Evolutionary conservation across 2,888 invertebrate genomes (phyloP).

Genomic region (Entomobrya proxima): DNA sequence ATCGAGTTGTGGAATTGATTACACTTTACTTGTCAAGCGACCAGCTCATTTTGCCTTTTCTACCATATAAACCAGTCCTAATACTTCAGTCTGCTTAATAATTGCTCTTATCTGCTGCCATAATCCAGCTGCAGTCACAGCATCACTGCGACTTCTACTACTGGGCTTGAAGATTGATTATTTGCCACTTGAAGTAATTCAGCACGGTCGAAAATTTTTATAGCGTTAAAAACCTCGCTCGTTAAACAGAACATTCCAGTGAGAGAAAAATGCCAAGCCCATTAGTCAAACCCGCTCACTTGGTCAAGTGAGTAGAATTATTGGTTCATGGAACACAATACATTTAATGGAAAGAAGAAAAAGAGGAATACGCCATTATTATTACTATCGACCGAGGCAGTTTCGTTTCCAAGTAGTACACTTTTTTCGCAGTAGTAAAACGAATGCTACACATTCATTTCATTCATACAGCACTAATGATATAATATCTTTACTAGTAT

Average conservation of each 20-base stretch:
- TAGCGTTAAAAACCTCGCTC: conserved; percentile 33
- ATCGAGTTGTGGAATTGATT: conserved; percentile 38
- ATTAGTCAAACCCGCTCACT: conserved; percentile 35
- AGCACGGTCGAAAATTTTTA: conserved; percentile 26
- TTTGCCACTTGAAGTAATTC: conserved; percentile 5
- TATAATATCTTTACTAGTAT: conserved; percentile 56
- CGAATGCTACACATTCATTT: conserved; percentile 3
- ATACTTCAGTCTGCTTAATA: neutral
- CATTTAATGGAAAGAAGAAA: neutral
- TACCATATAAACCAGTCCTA: neutral
- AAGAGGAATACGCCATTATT: conserved; percentile 27
- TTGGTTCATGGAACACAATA: conserved; percentile 14
- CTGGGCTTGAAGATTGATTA: conserved; percentile 59
- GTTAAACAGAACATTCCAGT: conserved; percentile 13
- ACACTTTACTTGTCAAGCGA: conserved; percentile 54
- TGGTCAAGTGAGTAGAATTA: conserved; percentile 36
- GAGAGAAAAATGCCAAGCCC: conserved; percentile 26
- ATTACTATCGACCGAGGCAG: neutral
- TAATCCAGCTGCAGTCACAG: neutral
- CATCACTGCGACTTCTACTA: conserved; percentile 27
- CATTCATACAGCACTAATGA: conserved; percentile 31
- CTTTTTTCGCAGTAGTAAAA: neutral
- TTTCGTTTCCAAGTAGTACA: neutral
- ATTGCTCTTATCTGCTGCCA: conserved; percentile 38
- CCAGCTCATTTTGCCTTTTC: conserved; percentile 26